These are phyloP conservation scores for Petrocephalus sullivani DNA, from an alignment of 2,797 vertebrate species.

Conservation along the genomic window DNA sequence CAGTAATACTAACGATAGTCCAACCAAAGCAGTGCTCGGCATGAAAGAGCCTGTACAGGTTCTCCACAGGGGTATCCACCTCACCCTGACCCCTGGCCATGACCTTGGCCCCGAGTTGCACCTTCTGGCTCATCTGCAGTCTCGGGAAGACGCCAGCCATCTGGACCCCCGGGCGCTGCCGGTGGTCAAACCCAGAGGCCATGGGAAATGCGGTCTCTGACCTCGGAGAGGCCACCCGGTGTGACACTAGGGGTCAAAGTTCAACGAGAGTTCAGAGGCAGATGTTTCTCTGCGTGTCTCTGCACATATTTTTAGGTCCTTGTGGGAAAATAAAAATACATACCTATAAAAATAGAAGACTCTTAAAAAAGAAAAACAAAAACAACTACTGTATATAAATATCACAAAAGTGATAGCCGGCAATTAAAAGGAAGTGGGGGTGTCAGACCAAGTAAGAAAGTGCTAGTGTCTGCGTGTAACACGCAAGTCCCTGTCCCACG, in stretches of 20 bases:
- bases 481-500: constrained; percentile 74
- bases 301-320: background rate
- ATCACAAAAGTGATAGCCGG: background rate
- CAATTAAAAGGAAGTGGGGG: background rate
- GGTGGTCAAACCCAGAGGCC: constrained; percentile 62
- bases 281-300: background rate
- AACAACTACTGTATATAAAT: background rate
- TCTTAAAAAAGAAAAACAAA: background rate
- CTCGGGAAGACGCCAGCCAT: constrained; percentile 86
- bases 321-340: background rate
- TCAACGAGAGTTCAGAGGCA: background rate
- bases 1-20: too few species aligned
- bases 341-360: constrained; percentile 33
- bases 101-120: constrained; percentile 92
- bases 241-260: constrained; percentile 43
- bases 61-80: background rate
- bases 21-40: too few species aligned
- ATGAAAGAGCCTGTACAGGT: background rate
- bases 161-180: constrained; percentile 48
- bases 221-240: constrained; percentile 86
- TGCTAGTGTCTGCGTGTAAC: constrained; percentile 71
- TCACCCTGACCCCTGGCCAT: constrained; percentile 79
- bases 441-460: background rate
- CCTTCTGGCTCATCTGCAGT: constrained; percentile 91
- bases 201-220: constrained; percentile 88